A percentile compares a stretch with the other conserved stretches of the same genome.
These are phyloP conservation scores for Gastrophysa polygoni DNA, from an alignment of 2,888 invertebrate genomes.

Conservation along the genomic window DNA sequence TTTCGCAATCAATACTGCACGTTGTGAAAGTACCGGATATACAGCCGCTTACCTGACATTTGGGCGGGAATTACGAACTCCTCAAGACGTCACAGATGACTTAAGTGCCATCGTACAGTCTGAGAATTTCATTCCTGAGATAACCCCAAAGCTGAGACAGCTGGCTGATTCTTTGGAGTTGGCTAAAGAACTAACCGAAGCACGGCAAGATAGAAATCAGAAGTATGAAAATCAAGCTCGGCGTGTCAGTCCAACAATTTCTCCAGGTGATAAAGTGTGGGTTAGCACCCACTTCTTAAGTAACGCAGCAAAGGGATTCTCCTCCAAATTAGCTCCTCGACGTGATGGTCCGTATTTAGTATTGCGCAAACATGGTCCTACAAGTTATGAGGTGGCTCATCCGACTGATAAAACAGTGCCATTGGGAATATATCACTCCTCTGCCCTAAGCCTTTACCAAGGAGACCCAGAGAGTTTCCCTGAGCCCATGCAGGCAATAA, in stretches of 20 bases:
- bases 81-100: conserved; percentile 29
- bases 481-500: background rate
- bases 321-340: conserved; percentile 45
- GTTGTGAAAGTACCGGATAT: conserved; percentile 31
- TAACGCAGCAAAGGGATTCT: conserved; percentile 29
- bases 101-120: conserved; percentile 8
- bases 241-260: conserved; percentile 29
- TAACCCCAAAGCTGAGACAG: conserved; percentile 13
- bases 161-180: conserved; percentile 7
- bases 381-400: conserved; percentile 24
- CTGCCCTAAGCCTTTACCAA: conserved; percentile 4
- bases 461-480: background rate
- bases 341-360: conserved; percentile 47
- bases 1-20: conserved; percentile 42
- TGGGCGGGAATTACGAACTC: conserved; percentile 40
- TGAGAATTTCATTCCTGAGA: conserved; percentile 22
- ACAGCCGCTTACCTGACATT: conserved; percentile 46
- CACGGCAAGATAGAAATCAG: conserved; percentile 26
- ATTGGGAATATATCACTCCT: conserved; percentile 29
- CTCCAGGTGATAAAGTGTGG: conserved; percentile 39
- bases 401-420: conserved; percentile 7
- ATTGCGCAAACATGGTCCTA: conserved; percentile 19
- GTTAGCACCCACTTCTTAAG: conserved; percentile 40
- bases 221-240: conserved; percentile 30
- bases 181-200: conserved; percentile 15